Conservation (phyloP, 2,797 vertebrate species). For the Sebastes vulpes region DNA sequence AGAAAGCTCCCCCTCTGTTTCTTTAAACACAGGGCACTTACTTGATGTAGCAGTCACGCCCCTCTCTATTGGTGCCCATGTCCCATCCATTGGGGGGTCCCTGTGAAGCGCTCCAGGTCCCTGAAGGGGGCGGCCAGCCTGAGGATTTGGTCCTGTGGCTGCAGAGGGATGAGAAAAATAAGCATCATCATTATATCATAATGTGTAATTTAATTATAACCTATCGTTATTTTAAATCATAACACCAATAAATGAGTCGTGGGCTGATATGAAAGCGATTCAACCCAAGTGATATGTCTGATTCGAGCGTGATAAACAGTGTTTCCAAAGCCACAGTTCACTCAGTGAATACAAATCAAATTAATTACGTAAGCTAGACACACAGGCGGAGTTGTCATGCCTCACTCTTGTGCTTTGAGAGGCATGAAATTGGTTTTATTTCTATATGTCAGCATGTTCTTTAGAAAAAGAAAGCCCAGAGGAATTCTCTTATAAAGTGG, state of each 20-base stretch:
- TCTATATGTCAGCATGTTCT: slow-evolving; percentile 71
- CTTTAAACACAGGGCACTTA: slow-evolving; percentile 82
- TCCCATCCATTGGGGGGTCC: slow-evolving; percentile 97
- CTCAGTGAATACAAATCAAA: slow-evolving; percentile 77
- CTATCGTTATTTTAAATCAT: slow-evolving; percentile 23
- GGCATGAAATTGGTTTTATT: slow-evolving; percentile 82
- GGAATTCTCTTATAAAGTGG: slow-evolving; percentile 36
- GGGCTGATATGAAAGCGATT: slow-evolving; percentile 9
- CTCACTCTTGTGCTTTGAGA: slow-evolving; percentile 75
- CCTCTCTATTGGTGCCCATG: slow-evolving; percentile 95
- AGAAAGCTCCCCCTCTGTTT: slow-evolving; percentile 47
- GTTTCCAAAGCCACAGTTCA: slow-evolving; percentile 64
- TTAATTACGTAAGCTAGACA: slow-evolving; percentile 79
- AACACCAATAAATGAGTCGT: slow-evolving; percentile 12
- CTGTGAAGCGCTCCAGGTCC: slow-evolving; percentile 93
- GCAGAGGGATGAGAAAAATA: not conserved
- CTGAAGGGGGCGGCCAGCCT: slow-evolving; percentile 93
- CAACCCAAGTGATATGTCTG: slow-evolving; percentile 39
- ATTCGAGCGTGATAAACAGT: slow-evolving; percentile 68
- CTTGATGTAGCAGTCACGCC: slow-evolving; percentile 96
- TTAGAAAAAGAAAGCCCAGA: slow-evolving; percentile 45
- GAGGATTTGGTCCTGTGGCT: slow-evolving; percentile 97
- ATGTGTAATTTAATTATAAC: not conserved
- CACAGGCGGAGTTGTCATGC: slow-evolving; percentile 69
- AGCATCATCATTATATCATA: not conserved